Percentiles rank a stretch among this genome's conserved stretches.
These are phyloP conservation scores for Ophraella communa DNA, from an alignment of 2,888 invertebrate species.

Conservation along the genomic window DNA sequence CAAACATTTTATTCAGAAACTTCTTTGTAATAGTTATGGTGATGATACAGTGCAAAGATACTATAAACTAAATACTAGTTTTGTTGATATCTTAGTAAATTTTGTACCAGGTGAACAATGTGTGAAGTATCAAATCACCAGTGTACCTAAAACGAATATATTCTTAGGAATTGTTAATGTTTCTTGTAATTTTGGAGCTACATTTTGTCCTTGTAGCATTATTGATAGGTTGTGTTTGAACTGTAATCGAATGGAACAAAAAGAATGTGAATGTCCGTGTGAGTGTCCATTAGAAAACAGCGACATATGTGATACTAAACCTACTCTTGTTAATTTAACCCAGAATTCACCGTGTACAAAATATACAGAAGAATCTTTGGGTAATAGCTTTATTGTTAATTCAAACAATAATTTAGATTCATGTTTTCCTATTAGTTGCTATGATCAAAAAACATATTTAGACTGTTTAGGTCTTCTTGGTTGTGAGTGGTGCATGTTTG, in stretches of 20 bases:
- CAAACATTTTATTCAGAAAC: conserved; percentile 80
- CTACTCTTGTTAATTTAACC: conserved; percentile 40
- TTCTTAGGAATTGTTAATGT: conserved; percentile 89
- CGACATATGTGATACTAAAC: conserved; percentile 48
- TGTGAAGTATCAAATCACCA: conserved; percentile 82
- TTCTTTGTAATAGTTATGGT: conserved; percentile 82
- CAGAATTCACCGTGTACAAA: conserved; percentile 53
- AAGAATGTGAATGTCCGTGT: conserved; percentile 94
- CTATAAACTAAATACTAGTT: conserved; percentile 83
- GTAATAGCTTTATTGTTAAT: conserved; percentile 41
- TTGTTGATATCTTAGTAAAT: conserved; percentile 79
- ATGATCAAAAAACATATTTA: conserved; percentile 67
- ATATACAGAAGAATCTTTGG: conserved; percentile 43
- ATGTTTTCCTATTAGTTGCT: conserved; percentile 75
- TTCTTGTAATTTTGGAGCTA: conserved; percentile 79
- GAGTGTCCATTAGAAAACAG: conserved; percentile 71
- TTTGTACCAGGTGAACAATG: conserved; percentile 87
- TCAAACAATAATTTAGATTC: conserved; percentile 58
- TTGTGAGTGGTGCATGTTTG: conserved; percentile 91
- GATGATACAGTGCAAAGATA: conserved; percentile 84
- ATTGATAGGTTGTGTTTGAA: conserved; percentile 87
- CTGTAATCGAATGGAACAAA: conserved; percentile 93
- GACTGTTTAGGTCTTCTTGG: conserved; percentile 77
- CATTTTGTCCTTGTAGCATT: conserved; percentile 92
- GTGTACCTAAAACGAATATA: conserved; percentile 85